These are phyloP conservation scores for Syrphus vitripennis DNA, from an alignment of 2,888 invertebrate species.

Conservation along the genomic window DNA sequence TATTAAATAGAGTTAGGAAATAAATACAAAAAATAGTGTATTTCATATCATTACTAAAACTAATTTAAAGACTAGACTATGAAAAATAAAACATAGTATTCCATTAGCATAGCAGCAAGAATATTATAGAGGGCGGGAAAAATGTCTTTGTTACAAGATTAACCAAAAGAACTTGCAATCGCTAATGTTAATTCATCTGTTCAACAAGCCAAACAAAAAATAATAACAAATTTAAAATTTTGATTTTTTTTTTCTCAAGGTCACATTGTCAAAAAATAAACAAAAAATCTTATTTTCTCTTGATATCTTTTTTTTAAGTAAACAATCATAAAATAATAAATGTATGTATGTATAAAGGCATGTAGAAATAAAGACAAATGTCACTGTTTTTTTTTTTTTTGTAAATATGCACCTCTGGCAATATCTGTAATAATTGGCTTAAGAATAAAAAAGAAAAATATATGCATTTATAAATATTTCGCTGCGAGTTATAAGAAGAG, in stretches of 20 bases:
- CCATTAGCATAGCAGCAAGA: constrained; percentile 22
- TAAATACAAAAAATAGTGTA: constrained; percentile 6
- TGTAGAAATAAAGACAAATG: constrained; percentile 41
- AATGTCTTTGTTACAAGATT: constrained; percentile 6
- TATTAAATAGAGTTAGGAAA: not conserved
- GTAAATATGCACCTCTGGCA: constrained; percentile 27
- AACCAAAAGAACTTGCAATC: constrained; percentile 6
- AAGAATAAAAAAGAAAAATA: constrained; percentile 42
- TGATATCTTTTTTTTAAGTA: constrained; percentile 37
- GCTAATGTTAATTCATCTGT: constrained; percentile 8
- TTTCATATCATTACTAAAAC: constrained; percentile 1
- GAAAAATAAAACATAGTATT: constrained; percentile 16
- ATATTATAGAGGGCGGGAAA: not conserved
- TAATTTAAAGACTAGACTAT: constrained; percentile 55
- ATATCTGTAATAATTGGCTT: constrained; percentile 61
- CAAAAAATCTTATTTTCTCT: constrained; percentile 35
- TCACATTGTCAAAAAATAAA: constrained; percentile 56
- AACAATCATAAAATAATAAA: constrained; percentile 57
- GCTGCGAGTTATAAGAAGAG: constrained; percentile 9
- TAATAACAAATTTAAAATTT: constrained; percentile 20
- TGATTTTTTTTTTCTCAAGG: constrained; percentile 30
- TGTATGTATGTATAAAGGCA: not conserved
- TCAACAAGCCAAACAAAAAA: constrained; percentile 36
- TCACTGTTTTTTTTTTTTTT: not conserved
- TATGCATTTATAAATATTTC: constrained; percentile 27